Evolutionary conservation across 2,797 vertebrate genomes (phyloP).

Genomic region (Sphenodon punctatus): DNA sequence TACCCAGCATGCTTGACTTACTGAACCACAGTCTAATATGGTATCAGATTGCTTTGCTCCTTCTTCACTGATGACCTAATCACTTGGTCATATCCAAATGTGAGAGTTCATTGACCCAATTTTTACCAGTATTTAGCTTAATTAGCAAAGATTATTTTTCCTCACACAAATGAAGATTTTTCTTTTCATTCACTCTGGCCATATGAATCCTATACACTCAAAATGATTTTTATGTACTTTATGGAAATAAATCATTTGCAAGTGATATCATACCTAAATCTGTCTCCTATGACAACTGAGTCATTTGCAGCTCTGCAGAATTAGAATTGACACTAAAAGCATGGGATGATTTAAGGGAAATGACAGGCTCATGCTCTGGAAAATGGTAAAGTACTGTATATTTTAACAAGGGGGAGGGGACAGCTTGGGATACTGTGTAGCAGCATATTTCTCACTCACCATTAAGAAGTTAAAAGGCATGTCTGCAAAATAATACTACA

Average conservation of each 20-base stretch:
- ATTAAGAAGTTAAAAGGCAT: background rate
- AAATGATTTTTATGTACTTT: conserved; percentile 29
- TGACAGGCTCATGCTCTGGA: background rate
- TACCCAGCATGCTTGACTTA: background rate
- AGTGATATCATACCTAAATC: conserved; percentile 41
- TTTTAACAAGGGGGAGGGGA: background rate
- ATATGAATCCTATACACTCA: background rate
- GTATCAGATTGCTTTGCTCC: background rate
- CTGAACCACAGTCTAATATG: background rate
- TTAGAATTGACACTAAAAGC: conserved; percentile 62
- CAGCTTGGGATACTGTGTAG: background rate
- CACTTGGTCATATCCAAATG: conserved; percentile 19
- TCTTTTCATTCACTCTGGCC: conserved; percentile 29
- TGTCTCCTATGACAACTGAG: conserved; percentile 56
- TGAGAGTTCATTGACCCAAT: background rate
- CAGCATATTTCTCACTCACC: background rate
- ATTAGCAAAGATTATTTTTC: background rate
- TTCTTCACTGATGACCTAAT: background rate
- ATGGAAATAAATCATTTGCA: conserved; percentile 53
- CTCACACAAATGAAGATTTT: conserved; percentile 26
- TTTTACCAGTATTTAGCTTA: conserved; percentile 33
- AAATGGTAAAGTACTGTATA: background rate
- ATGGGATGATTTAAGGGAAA: conserved; percentile 49
- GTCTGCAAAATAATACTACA: background rate
- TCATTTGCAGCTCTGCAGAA: conserved; percentile 46